A percentile compares a stretch with the other conserved stretches of the same genome.
Evolutionary conservation across 2,113 vertebrate genomes (phyloP).

Genomic region (Miniopterus natalensis): DNA sequence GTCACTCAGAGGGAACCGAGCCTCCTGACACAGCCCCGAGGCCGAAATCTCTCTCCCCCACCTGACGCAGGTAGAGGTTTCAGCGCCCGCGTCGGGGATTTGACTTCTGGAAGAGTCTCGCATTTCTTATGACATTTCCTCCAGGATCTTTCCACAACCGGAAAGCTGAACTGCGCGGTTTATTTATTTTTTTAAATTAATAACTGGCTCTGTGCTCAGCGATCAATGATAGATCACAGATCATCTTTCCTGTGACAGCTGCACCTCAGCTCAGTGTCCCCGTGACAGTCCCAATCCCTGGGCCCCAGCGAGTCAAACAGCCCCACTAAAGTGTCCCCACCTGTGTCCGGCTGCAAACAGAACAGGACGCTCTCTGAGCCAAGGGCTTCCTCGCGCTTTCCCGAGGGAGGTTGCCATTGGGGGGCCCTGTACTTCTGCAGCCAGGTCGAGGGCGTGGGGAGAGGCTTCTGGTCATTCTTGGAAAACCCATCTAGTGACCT

Average conservation of each 20-base stretch:
- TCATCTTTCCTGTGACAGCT: neutral
- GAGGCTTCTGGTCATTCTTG: neutral
- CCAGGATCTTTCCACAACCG: neutral
- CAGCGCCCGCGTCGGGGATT: fast-evolving
- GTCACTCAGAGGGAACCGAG: constrained; percentile 51
- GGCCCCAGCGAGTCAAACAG: neutral
- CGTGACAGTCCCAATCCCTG: neutral
- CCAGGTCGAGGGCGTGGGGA: fast-evolving
- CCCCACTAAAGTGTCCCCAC: neutral
- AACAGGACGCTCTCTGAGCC: neutral
- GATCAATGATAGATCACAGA: neutral
- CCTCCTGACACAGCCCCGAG: neutral
- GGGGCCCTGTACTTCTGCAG: fast-evolving
- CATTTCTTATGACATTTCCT: neutral
- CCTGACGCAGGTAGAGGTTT: neutral
- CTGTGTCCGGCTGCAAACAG: neutral
- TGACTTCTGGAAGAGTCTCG: neutral
- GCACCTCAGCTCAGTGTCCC: neutral
- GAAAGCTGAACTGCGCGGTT: neutral
- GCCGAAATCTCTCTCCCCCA: neutral
- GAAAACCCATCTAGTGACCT: neutral
- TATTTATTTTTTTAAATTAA: neutral
- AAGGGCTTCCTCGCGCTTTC: neutral
- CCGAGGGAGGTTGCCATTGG: fast-evolving
- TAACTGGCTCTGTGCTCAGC: neutral